phyloP scores from a whole-genome alignment of 2,888 invertebrate species.

The Trichogramma dendrolimi region DNA sequence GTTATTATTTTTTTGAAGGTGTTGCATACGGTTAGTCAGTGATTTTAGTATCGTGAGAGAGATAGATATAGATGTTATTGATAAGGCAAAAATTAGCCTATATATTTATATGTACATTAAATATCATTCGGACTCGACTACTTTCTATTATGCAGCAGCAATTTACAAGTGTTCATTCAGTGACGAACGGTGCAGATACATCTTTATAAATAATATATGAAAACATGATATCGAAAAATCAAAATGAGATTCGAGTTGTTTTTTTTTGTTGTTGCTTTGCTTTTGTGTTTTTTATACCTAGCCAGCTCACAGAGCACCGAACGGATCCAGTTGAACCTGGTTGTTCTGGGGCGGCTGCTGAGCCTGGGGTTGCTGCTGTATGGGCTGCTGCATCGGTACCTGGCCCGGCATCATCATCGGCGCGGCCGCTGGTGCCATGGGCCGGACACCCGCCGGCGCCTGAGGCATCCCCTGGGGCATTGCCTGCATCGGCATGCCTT shows the following conservation, averaged over 20 bases:
- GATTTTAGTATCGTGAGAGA: slow-evolving; percentile 9
- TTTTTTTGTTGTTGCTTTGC: slow-evolving; percentile 1
- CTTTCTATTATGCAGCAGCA: too few relatives aligned
- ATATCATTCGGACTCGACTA: too few relatives aligned
- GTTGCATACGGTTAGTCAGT: slow-evolving; percentile 17
- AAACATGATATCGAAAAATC: slow-evolving; percentile 7
- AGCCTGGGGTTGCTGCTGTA: slow-evolving; percentile 14
- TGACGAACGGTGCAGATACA: slow-evolving; percentile 10
- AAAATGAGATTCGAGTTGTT: slow-evolving; percentile 1
- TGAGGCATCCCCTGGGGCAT: slow-evolving; percentile 37
- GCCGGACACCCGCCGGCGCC: slow-evolving; percentile 39
- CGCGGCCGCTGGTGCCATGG: slow-evolving; percentile 19
- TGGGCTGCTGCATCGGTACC: slow-evolving; percentile 31
- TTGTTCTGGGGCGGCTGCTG: slow-evolving; percentile 42
- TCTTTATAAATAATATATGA: slow-evolving; percentile 4
- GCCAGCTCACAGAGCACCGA: slow-evolving; percentile 53
- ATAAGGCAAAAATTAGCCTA: background rate
- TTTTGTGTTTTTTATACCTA: slow-evolving; percentile 36
- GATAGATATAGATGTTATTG: slow-evolving; percentile 6
- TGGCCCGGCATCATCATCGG: slow-evolving; percentile 42
- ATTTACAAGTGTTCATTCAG: background rate
- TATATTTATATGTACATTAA: too few relatives aligned
- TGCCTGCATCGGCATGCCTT: slow-evolving; percentile 43
- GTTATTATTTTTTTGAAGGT: background rate
- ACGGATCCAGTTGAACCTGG: slow-evolving; percentile 55